Conservation (phyloP, 2,797 vertebrate genomes). For the Meriones psammophilus region DNA sequence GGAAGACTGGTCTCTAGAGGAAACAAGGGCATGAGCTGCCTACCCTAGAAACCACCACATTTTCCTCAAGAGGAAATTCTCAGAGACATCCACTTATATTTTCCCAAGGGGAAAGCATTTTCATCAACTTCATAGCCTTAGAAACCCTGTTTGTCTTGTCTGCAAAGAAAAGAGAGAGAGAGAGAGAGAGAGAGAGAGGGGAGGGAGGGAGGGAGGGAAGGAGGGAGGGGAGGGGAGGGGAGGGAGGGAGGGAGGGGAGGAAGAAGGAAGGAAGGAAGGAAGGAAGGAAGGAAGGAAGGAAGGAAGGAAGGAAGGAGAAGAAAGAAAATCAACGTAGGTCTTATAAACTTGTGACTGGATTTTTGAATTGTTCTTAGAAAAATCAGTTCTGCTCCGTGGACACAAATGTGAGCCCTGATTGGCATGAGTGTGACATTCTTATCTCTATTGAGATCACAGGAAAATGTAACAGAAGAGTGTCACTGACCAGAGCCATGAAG, state of each 20-base stretch:
- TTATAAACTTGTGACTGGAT: constrained; percentile 48
- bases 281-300: not conserved
- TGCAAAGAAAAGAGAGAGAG: not conserved
- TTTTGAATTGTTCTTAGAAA: constrained; percentile 13
- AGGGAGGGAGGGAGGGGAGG: not conserved
- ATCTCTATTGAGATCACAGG: not conserved
- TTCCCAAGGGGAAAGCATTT: constrained; percentile 60
- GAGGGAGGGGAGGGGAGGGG: too few relatives aligned
- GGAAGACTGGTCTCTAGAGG: constrained; percentile 62
- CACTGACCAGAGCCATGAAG: accelerated
- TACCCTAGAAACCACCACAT: constrained; percentile 66
- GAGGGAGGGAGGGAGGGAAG: not conserved
- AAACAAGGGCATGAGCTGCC: constrained; percentile 16
- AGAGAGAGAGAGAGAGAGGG: not conserved
- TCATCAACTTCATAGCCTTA: constrained; percentile 59
- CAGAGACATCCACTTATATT: not conserved
- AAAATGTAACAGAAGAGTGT: accelerated
- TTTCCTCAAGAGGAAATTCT: constrained; percentile 73
- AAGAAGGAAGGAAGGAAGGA: not conserved
- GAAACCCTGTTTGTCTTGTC: constrained; percentile 60
- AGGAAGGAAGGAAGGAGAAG: not conserved
- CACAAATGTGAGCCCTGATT: not conserved
- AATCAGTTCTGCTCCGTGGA: not conserved
- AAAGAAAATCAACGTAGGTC: not conserved
- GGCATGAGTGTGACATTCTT: not conserved